Evolutionary conservation across 1,140 invertebrate species (phyloP).

Genomic region (Nephila pilipes): DNA sequence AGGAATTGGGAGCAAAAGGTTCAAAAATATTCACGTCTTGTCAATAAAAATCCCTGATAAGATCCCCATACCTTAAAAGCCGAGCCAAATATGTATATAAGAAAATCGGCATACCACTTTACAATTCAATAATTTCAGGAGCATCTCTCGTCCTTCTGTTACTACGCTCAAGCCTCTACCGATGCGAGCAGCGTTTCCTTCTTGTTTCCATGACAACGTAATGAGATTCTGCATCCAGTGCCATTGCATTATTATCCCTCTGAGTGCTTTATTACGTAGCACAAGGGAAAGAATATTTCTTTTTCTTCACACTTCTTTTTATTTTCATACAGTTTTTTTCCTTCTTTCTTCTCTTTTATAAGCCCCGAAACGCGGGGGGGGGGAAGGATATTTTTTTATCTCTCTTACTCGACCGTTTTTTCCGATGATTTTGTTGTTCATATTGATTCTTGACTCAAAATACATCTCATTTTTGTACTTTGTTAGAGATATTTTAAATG

Average conservation of each 20-base stretch:
- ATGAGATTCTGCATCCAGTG: slow-evolving; percentile 69
- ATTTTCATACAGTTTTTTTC: slow-evolving; percentile 9
- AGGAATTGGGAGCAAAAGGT: background rate
- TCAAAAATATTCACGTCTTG: slow-evolving; percentile 32
- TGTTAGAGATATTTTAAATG: background rate
- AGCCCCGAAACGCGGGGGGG: background rate
- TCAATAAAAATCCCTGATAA: slow-evolving; percentile 62
- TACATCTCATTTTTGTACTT: background rate
- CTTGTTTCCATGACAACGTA: slow-evolving; percentile 61
- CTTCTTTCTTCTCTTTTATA: slow-evolving; percentile 35
- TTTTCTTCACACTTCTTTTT: slow-evolving; percentile 31
- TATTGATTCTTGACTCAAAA: slow-evolving; percentile 30
- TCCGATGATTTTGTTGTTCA: background rate
- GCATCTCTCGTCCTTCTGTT: slow-evolving; percentile 35
- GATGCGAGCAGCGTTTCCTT: slow-evolving; percentile 43
- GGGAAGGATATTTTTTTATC: background rate
- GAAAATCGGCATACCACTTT: slow-evolving; percentile 48
- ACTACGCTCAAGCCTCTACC: background rate
- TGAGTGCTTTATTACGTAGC: slow-evolving; percentile 73
- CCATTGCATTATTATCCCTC: slow-evolving; percentile 68
- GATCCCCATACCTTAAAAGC: slow-evolving; percentile 48
- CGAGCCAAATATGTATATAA: slow-evolving; percentile 37
- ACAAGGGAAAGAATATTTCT: slow-evolving; percentile 35
- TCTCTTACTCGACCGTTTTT: background rate
- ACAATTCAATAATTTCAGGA: slow-evolving; percentile 65